Base-by-base conservation (phyloP, 2,797 vertebrate species). In the Lepus oiostolus region DNA sequence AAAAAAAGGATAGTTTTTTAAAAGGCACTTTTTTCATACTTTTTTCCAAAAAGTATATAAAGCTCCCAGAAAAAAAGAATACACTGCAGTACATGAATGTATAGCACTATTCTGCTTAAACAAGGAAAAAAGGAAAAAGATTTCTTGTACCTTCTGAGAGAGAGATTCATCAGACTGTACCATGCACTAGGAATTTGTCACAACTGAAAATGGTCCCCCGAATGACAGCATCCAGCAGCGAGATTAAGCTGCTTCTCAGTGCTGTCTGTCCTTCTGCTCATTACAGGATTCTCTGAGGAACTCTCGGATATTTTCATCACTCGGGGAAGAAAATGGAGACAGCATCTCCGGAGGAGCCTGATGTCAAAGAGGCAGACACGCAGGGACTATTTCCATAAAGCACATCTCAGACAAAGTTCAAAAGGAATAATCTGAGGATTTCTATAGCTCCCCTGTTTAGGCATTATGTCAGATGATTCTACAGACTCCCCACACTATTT, bases 401-500 rank as follows among this genome's bases (percentile, higher is more conserved):
- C 2, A 5, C 19, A 88, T 47, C 38, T 14, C 62, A 70, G 58
- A 71, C n/a, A 17, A 83, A 96, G 71, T 80, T 92, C 90, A 92
- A 92, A 96, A 87, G 50, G 68, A 95, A 35, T 65, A 84, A 90
- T 7, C 16, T 6, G 32, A 95, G 71, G 85, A 63, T 70, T 88
- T 94, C 94, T 75, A 67, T 1, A 76, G 67, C 67, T 93, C 62
- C 58, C 30, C 47, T 88, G 38, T 50, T 72, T 2, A 92, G 82
- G 52, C 71, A 82, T 88, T 58, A 86, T 58, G 83, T 32, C 86
- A 85, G 47, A 89, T 83, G 63, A 74, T 10, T 79, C 63, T 81
- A 85, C 32, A 85, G 38, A 68, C 24, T 86, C 72, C 54, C 90
- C 74, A 81, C 62, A 84, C 63, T 30, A 22, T 63, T 76, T 1